Evolutionary conservation across 2,113 vertebrate species (phyloP), one percentile per base, ranked within the genome.

Genomic region (Ciconia boyciana): DNA sequence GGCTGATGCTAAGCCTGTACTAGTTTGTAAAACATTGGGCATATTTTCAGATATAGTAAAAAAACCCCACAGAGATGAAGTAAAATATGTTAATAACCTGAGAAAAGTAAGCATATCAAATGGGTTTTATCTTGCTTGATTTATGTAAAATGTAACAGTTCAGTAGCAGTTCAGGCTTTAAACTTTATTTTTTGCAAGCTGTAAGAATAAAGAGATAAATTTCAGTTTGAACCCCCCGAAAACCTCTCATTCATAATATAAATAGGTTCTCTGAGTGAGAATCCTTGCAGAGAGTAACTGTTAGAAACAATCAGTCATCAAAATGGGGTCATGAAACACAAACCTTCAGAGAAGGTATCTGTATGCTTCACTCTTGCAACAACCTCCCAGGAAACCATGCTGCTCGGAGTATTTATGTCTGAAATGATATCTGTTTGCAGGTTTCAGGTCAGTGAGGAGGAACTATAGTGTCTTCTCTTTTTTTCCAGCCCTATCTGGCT

Each of bases 361-460:
- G 28, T 62, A n/a, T 70, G 68, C 68, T 78, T 87, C 39, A 6
- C 11, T 96, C 76, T 72, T 87, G 49, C 36, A 92, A n/a, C 62
- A 89, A 36, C 76, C 64, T 94, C 83, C 2, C 2, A 66, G 60
- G 71, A 85, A 95, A 90, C 36, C 49, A 26, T 43, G 49, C 66
- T 90, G 58, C 71, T 88, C 2, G 0, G 29, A 68, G 76, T 90
- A 83, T 90, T 96, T 95, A 66, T 83, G 88, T 94, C 85, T 96
- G 90, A 88, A 92, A 94, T 80, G 2, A 62, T 90, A 87, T 46
- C 87, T 94, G 48, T 93, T 94, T 90, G 83, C 80, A 11, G 31
- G 60, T 68, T 87, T 78, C 83, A 89, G 83, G 92, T 96, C 85
- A 90, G 55, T 88, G 55, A 94, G 76, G 72, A 95, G 69, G 89